A percentile compares a stretch with the other conserved stretches of the same genome.
These are phyloP conservation scores for Melipona beecheii DNA, from an alignment of 2,888 invertebrate genomes.

Conservation along the genomic window DNA sequence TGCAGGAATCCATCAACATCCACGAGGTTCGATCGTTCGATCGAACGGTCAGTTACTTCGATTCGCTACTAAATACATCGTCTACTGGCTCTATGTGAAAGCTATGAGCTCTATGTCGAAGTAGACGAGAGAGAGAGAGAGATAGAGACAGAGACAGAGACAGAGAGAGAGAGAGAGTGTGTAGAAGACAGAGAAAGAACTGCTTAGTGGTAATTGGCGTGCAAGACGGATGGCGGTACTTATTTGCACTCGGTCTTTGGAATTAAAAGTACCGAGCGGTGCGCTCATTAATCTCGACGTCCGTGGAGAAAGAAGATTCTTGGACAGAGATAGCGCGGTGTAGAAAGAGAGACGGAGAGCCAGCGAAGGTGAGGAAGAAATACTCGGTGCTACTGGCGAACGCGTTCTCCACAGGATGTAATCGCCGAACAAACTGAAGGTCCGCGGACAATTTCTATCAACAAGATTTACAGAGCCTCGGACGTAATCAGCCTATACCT, in stretches of 20 bases:
- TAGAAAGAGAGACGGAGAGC: constrained; percentile 45
- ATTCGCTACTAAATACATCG: constrained; percentile 12
- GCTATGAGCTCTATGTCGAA: constrained; percentile 3
- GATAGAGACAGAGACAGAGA: not conserved
- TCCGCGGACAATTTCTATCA: constrained; percentile 81
- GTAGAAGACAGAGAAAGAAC: constrained; percentile 46
- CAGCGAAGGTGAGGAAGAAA: constrained; percentile 54
- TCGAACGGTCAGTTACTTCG: constrained; percentile 32
- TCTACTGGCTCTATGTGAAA: constrained; percentile 24
- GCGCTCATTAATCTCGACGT: constrained; percentile 81
- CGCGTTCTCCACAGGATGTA: constrained; percentile 79
- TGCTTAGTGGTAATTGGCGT: constrained; percentile 80
- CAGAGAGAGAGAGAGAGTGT: not conserved
- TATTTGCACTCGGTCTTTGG: constrained; percentile 81
- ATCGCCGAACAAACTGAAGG: constrained; percentile 80
- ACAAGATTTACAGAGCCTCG: constrained; percentile 81
- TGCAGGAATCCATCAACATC: constrained; percentile 54
- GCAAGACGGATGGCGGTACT: constrained; percentile 82
- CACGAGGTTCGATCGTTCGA: constrained; percentile 34
- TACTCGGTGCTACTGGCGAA: constrained; percentile 76
- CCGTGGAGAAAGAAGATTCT: constrained; percentile 67
- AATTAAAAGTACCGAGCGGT: constrained; percentile 82
- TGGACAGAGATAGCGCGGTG: constrained; percentile 60
- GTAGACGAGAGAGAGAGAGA: not conserved
- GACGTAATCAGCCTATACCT: constrained; percentile 78